phyloP scores from a whole-genome alignment of 2,888 invertebrate genomes.

The Fissipunctia ypsillon region DNA sequence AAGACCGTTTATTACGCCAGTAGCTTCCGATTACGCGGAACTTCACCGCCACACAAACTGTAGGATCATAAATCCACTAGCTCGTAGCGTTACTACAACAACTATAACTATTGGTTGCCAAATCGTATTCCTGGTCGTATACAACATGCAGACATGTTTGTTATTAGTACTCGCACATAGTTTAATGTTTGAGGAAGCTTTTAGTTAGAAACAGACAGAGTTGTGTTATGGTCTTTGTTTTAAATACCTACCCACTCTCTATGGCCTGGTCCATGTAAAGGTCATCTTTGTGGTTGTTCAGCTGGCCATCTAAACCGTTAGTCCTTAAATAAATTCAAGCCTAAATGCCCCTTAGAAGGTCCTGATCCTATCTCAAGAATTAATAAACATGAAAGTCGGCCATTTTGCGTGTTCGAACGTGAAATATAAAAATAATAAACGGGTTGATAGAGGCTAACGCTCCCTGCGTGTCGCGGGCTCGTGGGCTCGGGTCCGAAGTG shows the following conservation, averaged over 20 bases:
- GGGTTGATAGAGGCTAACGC: slow-evolving; percentile 75
- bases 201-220: slow-evolving; percentile 6
- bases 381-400: slow-evolving; percentile 60
- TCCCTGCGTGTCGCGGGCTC: slow-evolving; percentile 55
- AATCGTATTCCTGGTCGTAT: slow-evolving; percentile 49
- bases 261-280: not conserved
- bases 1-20: slow-evolving; percentile 33
- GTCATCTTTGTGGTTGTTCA: slow-evolving; percentile 3
- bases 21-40: slow-evolving; percentile 51
- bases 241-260: not conserved
- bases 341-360: not conserved
- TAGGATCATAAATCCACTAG: slow-evolving; percentile 41
- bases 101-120: slow-evolving; percentile 54
- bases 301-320: not conserved
- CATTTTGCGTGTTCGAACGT: slow-evolving; percentile 67
- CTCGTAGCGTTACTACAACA: slow-evolving; percentile 37
- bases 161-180: slow-evolving; percentile 28
- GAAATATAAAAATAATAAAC: slow-evolving; percentile 74
- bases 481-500: slow-evolving; percentile 59
- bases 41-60: slow-evolving; percentile 1
- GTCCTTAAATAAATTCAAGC: not conserved
- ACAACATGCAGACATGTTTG: slow-evolving; percentile 37
- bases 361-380: slow-evolving; percentile 32
- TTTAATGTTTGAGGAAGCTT: slow-evolving; percentile 52
- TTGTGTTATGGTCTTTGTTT: slow-evolving; percentile 5